Evolutionary conservation across 2,113 vertebrate genomes (phyloP).

Genomic region (Bubo scandiacus): DNA sequence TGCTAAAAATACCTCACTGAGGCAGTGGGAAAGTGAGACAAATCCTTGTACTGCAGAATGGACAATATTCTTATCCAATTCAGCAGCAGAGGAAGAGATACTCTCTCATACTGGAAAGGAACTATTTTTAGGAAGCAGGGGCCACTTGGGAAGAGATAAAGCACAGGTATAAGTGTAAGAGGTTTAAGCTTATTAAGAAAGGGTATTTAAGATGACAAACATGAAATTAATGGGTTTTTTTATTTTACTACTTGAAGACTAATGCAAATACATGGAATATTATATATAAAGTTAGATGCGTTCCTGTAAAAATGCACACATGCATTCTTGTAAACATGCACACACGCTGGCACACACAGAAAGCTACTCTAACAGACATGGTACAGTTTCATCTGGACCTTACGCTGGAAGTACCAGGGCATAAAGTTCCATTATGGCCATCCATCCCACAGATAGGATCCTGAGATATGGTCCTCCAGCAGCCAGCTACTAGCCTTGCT

Average conservation of each 20-base stretch:
- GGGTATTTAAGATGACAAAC: conserved; percentile 60
- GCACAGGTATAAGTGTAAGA: conserved; percentile 36
- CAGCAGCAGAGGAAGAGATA: conserved; percentile 14
- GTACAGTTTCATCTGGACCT: background rate
- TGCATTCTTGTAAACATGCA: background rate
- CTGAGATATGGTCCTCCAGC: background rate
- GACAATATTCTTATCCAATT: conserved; percentile 68
- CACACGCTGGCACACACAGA: background rate
- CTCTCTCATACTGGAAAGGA: background rate
- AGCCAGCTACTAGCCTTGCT: background rate
- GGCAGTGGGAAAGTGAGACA: conserved; percentile 44
- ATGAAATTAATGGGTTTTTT: conserved; percentile 19
- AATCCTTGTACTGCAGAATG: conserved; percentile 62
- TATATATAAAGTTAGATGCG: background rate
- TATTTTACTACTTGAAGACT: conserved; percentile 28
- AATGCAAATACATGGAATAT: background rate
- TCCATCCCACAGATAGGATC: background rate
- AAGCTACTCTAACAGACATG: background rate
- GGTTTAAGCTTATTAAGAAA: conserved; percentile 54
- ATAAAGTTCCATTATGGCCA: background rate
- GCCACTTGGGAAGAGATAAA: conserved; percentile 27
- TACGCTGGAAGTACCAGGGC: background rate
- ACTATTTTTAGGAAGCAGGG: conserved; percentile 54
- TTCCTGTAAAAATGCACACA: background rate
- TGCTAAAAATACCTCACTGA: conserved; percentile 57